These are phyloP conservation scores for Entelurus aequoreus DNA, from an alignment of 2,113 vertebrate genomes.

Conservation along the genomic window DNA sequence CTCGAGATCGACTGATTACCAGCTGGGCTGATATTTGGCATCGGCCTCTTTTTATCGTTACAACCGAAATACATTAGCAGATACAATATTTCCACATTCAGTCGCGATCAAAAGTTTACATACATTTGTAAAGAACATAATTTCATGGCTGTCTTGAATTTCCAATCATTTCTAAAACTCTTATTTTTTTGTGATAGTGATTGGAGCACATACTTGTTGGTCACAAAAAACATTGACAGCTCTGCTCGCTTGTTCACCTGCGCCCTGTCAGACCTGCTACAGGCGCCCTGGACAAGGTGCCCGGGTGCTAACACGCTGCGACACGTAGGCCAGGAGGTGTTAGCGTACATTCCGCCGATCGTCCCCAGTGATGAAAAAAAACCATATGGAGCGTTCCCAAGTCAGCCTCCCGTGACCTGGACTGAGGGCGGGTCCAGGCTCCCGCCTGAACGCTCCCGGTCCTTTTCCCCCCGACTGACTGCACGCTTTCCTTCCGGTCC, in stretches of 20 bases:
- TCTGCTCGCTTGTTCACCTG: constrained; percentile 32
- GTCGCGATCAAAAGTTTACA: no score
- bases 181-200: no score
- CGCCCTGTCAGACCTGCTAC: constrained; percentile 56
- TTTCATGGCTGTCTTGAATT: no score
- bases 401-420: constrained; percentile 34
- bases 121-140: no score
- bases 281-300: constrained; percentile 39
- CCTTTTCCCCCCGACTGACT: constrained; percentile 26
- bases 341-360: background rate
- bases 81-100: no score
- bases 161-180: no score
- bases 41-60: no score
- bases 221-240: constrained; percentile 22
- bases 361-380: constrained; percentile 27
- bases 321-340: constrained; percentile 18
- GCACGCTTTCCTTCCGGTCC: constrained; percentile 48
- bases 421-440: constrained; percentile 28
- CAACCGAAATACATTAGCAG: no score
- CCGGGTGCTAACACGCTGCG: constrained; percentile 23
- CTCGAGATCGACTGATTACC: no score
- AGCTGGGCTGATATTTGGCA: no score
- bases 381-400: constrained; percentile 16
- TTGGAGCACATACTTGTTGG: no score
- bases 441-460: constrained; percentile 31